Evolutionary conservation across 2,888 invertebrate genomes (phyloP).

Genomic region (Aporophyla nigra): DNA sequence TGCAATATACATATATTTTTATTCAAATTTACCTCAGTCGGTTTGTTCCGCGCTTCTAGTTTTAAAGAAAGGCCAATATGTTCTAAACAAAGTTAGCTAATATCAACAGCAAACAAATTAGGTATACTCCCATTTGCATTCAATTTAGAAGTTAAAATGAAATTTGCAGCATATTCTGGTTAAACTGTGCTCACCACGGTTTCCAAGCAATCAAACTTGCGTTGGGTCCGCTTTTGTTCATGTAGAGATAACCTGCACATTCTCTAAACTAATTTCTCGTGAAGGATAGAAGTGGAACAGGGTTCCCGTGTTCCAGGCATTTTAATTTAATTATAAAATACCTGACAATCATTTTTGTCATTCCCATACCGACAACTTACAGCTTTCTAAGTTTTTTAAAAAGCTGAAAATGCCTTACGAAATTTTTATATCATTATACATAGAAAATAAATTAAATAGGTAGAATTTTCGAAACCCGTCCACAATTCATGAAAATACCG

Average conservation of each 20-base stretch:
- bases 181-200: conserved; percentile 12
- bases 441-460: neutral
- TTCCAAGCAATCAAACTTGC: conserved; percentile 35
- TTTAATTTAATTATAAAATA: neutral
- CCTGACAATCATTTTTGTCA: neutral
- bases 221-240: conserved; percentile 16
- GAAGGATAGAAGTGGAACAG: neutral
- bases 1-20: too few species aligned
- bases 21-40: too few species aligned
- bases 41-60: too few species aligned
- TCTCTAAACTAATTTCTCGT: conserved; percentile 19
- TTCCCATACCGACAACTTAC: neutral
- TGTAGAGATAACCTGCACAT: conserved; percentile 12
- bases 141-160: conserved; percentile 46
- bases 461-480: neutral
- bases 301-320: neutral
- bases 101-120: neutral
- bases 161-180: conserved; percentile 20
- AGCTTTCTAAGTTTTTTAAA: neutral
- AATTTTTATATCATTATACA: neutral
- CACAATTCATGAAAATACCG: too few species aligned
- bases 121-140: conserved; percentile 26
- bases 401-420: too few species aligned
- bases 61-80: neutral
- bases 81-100: neutral